Conservation (phyloP, 2,113 vertebrate genomes). For the Cricetomys ansorgei region DNA sequence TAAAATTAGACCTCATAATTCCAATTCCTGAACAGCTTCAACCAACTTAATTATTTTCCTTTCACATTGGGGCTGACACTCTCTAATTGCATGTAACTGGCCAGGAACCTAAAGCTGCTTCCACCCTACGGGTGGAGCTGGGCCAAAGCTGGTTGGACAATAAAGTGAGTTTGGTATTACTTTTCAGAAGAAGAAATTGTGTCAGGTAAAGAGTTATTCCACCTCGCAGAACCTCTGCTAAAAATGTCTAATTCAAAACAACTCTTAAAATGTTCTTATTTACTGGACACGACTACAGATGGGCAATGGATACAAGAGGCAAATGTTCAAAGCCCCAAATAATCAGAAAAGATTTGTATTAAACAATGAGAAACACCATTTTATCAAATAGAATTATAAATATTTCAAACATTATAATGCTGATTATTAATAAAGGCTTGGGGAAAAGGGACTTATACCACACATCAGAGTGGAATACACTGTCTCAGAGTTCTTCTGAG, state of each 20-base stretch:
- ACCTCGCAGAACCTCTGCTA: background rate
- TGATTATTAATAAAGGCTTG: background rate
- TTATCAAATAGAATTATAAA: background rate
- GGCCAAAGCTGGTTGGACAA: background rate
- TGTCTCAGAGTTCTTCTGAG: background rate
- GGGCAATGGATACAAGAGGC: background rate
- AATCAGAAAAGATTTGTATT: background rate
- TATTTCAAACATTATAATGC: background rate
- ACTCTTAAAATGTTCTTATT: background rate
- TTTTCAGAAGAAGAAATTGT: background rate
- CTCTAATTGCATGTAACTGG: background rate
- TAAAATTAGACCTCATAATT: background rate
- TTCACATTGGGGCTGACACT: background rate
- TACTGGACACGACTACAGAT: background rate
- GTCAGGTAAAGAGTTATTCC: background rate
- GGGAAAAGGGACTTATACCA: background rate
- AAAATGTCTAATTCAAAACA: background rate
- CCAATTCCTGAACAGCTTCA: conserved; percentile 11
- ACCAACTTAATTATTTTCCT: background rate
- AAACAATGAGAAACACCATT: conserved; percentile 11
- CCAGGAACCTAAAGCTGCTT: background rate
- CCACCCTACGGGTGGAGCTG: background rate
- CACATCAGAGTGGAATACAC: background rate
- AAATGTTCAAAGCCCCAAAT: background rate
- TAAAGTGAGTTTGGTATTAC: background rate